Evolutionary conservation across 2,113 vertebrate species (phyloP), one percentile per base, ranked within the genome.

Genomic region (Oplegnathus fasciatus): DNA sequence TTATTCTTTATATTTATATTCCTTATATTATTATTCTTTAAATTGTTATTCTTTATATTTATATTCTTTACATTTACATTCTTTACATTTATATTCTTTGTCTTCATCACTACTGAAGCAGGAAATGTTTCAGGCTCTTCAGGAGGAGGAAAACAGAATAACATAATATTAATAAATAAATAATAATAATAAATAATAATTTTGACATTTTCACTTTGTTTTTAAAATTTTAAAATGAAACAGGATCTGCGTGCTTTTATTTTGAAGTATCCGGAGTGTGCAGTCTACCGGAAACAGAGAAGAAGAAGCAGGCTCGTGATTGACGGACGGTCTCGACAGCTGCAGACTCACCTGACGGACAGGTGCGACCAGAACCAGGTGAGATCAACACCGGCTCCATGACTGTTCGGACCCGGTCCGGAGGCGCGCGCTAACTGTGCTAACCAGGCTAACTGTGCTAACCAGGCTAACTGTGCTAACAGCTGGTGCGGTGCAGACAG

Each of bases 301-400:
- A 61, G 32, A 62, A 82, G 67, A 34, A 20, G 55, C 20, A 0
- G 13, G 26, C n/a, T 37, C 9, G 76, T 87, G 22, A 34, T 15
- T 66, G 7, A 20, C 13, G 57, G 26, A 9, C 30, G 1, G 24
- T 1, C 10, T 28, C 18, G 52, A n/a, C 28, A 24, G 10, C 28
- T 9, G 26, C 2, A 30, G 30, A 26, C 52, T 66, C 57, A 61
- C 73, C 77, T 72, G 82, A 14, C 7, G 18, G 18, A 65, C 74
- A 68, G 82, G 74, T 61, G 62, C 11, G 70, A 57, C 28, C 70
- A 34, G 71, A 72, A 69, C 61, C 71, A 57, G 82, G 81, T 83
- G 58, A 80, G 50, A 54, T 5, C 9, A 4, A 6, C 14, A n/a
- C 5, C 1, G 1, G 1, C 14, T 6, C 1, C 3, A 10, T 1